Evolutionary conservation across 1,140 invertebrate genomes (phyloP).

Genomic region (Bilobella aurantiaca): DNA sequence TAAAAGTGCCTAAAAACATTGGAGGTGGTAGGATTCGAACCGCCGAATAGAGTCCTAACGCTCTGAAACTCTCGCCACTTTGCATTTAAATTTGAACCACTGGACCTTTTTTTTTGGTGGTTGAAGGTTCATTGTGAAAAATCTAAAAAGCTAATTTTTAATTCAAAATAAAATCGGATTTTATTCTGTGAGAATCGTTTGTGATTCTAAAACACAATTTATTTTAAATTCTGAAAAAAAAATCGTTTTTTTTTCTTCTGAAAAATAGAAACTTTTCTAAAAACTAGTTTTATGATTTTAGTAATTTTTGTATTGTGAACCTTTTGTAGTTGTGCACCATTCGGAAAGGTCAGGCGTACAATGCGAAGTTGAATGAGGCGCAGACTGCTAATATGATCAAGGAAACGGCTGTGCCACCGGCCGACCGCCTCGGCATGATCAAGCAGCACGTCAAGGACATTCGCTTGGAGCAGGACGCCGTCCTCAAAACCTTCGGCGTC

Average conservation of each 20-base stretch:
- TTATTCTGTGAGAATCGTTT: too few species aligned
- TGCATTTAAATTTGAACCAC: too few species aligned
- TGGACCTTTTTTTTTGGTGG: background rate
- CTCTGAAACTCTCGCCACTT: background rate
- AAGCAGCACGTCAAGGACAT: background rate
- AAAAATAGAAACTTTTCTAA: background rate
- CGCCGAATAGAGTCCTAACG: background rate
- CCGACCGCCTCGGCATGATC: background rate
- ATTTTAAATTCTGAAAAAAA: too few species aligned
- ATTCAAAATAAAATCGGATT: too few species aligned
- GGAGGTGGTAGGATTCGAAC: background rate
- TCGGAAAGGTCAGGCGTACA: conserved; percentile 2
- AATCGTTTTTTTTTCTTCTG: background rate
- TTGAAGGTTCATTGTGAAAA: background rate
- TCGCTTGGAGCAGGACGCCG: background rate
- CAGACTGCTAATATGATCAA: conserved; percentile 12
- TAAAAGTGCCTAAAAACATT: background rate
- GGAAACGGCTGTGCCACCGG: conserved; percentile 2
- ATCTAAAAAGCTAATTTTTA: too few species aligned
- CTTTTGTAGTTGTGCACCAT: conserved; percentile 7
- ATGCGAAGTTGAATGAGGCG: background rate
- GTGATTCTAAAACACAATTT: too few species aligned
- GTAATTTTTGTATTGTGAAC: background rate
- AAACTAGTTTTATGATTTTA: background rate
- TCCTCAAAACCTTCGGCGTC: background rate